Evolutionary conservation across 2,797 vertebrate genomes (phyloP).

Genomic region (Mareca penelope): DNA sequence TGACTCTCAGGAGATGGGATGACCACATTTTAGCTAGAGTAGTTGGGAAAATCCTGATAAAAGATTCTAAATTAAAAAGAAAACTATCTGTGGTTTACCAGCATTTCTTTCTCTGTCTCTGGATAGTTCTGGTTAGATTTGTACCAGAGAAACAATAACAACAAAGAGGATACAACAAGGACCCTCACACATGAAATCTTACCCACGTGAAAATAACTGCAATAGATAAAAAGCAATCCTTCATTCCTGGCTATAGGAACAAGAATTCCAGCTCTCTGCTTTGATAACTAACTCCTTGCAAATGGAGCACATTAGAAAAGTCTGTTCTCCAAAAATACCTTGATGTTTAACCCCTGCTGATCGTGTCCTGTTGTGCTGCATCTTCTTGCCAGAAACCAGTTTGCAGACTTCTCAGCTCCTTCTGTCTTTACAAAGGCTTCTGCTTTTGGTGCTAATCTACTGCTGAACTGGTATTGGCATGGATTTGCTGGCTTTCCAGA

Average conservation of each 20-base stretch:
- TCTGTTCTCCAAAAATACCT: background rate
- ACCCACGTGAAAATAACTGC: background rate
- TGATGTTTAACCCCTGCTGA: background rate
- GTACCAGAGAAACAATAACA: background rate
- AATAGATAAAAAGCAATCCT: background rate
- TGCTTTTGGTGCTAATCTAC: background rate
- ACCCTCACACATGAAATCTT: background rate
- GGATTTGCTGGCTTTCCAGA: background rate
- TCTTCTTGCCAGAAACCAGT: background rate
- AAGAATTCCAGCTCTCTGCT: background rate
- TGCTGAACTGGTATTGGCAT: background rate
- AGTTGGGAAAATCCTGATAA: background rate
- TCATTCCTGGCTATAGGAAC: background rate
- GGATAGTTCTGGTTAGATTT: background rate
- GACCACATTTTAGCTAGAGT: background rate
- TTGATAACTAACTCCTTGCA: slow-evolving; percentile 5
- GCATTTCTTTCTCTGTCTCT: background rate
- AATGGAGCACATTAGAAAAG: background rate
- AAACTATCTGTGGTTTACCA: background rate
- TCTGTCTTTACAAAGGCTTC: background rate
- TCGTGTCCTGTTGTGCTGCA: background rate
- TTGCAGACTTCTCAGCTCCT: background rate
- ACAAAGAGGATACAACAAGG: background rate
- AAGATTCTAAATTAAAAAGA: background rate
- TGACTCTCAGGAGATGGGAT: background rate